These are phyloP conservation scores for Pleuronectes platessa DNA, from an alignment of 2,113 vertebrate genomes.

Conservation along the genomic window DNA sequence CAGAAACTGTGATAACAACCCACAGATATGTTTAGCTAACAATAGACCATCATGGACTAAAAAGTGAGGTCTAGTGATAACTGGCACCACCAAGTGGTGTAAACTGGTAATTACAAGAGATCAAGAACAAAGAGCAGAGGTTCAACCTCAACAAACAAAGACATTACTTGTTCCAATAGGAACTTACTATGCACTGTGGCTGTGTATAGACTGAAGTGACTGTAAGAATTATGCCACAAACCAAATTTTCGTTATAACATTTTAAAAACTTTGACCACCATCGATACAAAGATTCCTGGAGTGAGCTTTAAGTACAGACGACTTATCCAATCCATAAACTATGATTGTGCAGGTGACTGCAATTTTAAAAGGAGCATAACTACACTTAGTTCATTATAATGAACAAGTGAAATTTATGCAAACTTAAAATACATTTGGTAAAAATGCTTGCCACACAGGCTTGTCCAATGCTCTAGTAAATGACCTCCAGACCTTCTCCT, in stretches of 20 bases:
- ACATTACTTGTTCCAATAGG: conserved; percentile 22
- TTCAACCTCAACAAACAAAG: conserved; percentile 22
- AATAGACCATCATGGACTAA: conserved; percentile 8
- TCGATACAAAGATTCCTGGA: neutral
- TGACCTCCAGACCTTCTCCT: neutral
- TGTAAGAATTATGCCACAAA: neutral
- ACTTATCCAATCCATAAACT: neutral
- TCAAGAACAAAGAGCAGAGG: neutral
- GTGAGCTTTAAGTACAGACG: neutral
- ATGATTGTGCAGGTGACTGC: neutral
- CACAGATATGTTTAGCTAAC: neutral
- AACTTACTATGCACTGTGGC: conserved; percentile 8
- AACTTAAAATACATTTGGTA: conserved; percentile 19
- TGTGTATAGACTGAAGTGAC: neutral
- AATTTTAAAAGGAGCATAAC: neutral
- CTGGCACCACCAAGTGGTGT: conserved; percentile 55
- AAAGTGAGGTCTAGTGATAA: neutral
- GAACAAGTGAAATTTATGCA: neutral
- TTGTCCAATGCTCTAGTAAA: conserved; percentile 24
- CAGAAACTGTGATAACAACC: conserved; percentile 7
- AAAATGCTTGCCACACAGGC: neutral
- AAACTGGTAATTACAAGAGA: conserved; percentile 33
- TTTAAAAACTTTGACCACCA: conserved; percentile 10
- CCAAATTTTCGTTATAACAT: neutral
- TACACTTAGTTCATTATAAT: conserved; percentile 12